Base-by-base conservation (phyloP, 2,888 invertebrate species). In the Megaustenia siamemsis region DNA sequence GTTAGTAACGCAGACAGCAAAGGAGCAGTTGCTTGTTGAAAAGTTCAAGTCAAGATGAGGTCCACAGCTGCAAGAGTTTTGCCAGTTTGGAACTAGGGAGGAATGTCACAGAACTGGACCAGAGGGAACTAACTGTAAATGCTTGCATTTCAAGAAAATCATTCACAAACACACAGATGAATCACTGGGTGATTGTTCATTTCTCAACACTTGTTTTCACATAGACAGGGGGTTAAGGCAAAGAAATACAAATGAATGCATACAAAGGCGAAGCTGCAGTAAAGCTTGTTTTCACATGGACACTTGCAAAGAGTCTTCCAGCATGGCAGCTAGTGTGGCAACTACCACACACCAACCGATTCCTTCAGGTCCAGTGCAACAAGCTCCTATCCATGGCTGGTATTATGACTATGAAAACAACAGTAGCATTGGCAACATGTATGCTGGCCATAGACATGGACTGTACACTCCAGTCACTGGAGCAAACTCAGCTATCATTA, bases 161-260 rank as follows among this genome's bases (percentile, higher is more conserved):
- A 98, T 99, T 88, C 98, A 97, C 93, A 95, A 96, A 81, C 99
- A 99, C 93, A 99, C 99, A 0, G 98, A 98, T 93, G 93, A 98
- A 94, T 96, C 97, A 0, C 95, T 99, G 1, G 99, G 99, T 0
- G 99, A 99, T 94, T 99, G 99, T 93, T 98, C 98, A 32, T 99
- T 99, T 94, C 95, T 99, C 3, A 99, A 99, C 94, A 99, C 99
- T 0, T 99, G 99, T 94, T 99, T 99, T 93, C 99, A 99, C 93
- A n/a, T n/a, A n/a, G n/a, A n/a, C n/a, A n/a, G n/a, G n/a, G n/a
- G n/a, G n/a, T n/a, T n/a, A n/a, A n/a, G n/a, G n/a, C n/a, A n/a
- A n/a, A n/a, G n/a, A n/a, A n/a, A n/a, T n/a, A n/a, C n/a, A n/a
- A n/a, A n/a, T n/a, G n/a, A n/a, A n/a, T n/a, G n/a, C n/a, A n/a